Conservation (phyloP, 1,140 invertebrate species). For the Hylaeus anthracinus region DNA sequence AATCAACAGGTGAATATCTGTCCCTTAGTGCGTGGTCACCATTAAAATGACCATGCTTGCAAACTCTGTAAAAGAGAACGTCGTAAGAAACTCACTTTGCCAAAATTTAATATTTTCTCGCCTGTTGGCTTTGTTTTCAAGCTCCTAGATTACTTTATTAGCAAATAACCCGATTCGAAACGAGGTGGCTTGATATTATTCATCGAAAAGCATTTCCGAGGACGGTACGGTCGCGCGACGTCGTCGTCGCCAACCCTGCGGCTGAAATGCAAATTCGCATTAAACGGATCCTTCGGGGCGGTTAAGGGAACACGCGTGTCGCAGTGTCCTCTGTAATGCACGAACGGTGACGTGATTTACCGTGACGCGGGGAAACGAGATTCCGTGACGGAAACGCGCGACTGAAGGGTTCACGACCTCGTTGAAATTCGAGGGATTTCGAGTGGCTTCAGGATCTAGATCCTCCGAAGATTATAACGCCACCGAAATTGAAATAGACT, state of each 20-base stretch:
- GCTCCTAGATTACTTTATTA: constrained; percentile 59
- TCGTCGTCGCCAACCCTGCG: constrained; percentile 11
- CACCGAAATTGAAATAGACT: not conserved
- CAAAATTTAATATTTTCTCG: constrained; percentile 39
- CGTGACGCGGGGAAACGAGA: constrained; percentile 18
- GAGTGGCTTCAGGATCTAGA: not conserved
- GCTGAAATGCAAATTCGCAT: constrained; percentile 18
- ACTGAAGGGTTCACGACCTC: not conserved
- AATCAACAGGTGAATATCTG: no score
- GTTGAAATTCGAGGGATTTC: not conserved
- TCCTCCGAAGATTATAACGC: not conserved
- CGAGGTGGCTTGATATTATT: constrained; percentile 75
- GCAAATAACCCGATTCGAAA: constrained; percentile 70
- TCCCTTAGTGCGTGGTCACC: no score
- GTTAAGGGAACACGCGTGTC: constrained; percentile 14
- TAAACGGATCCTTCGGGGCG: not conserved
- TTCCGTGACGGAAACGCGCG: constrained; percentile 14
- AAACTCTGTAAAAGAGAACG: no score
- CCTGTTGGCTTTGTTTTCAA: constrained; percentile 32
- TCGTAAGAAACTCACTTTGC: constrained; percentile 32
- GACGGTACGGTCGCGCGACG: constrained; percentile 21
- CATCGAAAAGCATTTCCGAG: constrained; percentile 28
- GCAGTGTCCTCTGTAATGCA: constrained; percentile 7
- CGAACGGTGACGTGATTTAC: constrained; percentile 23
- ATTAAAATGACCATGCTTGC: no score